phyloP scores from a whole-genome alignment of 2,888 invertebrate species.

The Pseudococcus longispinus region DNA sequence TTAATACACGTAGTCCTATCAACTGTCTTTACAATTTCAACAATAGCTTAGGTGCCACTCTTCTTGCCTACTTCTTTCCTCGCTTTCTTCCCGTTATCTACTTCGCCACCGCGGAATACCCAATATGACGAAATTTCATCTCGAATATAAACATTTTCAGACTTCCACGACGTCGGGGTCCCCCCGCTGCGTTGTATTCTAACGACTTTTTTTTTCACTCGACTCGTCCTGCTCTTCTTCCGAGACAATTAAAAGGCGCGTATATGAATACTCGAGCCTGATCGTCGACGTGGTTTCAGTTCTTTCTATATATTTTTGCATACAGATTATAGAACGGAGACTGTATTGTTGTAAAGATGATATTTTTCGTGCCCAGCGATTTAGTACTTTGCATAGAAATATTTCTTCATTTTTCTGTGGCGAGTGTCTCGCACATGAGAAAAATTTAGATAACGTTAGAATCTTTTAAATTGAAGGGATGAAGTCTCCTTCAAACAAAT shows the following conservation, averaged over 20 bases:
- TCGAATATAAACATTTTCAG: neutral
- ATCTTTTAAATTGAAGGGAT: too few species aligned
- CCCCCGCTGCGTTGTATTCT: neutral
- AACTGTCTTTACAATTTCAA: too few species aligned
- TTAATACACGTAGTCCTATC: neutral
- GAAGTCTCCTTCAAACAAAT: too few species aligned
- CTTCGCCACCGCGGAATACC: neutral
- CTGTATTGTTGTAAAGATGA: too few species aligned
- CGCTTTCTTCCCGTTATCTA: neutral
- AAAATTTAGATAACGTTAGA: too few species aligned
- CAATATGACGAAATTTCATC: neutral
- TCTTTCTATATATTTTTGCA: neutral
- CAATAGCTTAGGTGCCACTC: too few species aligned
- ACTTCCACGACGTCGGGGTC: neutral
- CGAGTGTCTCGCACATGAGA: too few species aligned
- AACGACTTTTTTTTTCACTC: neutral
- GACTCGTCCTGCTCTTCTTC: neutral
- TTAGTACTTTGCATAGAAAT: too few species aligned
- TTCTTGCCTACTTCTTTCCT: too few species aligned
- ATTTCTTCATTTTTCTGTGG: too few species aligned
- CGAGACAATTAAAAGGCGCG: neutral
- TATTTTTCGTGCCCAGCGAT: too few species aligned
- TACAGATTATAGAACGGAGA: neutral
- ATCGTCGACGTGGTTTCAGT: neutral
- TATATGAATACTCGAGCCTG: neutral